Percentiles rank a stretch among this genome's conserved stretches.
Evolutionary conservation across 2,113 vertebrate genomes (phyloP).

Genomic region (Bubo bubo): DNA sequence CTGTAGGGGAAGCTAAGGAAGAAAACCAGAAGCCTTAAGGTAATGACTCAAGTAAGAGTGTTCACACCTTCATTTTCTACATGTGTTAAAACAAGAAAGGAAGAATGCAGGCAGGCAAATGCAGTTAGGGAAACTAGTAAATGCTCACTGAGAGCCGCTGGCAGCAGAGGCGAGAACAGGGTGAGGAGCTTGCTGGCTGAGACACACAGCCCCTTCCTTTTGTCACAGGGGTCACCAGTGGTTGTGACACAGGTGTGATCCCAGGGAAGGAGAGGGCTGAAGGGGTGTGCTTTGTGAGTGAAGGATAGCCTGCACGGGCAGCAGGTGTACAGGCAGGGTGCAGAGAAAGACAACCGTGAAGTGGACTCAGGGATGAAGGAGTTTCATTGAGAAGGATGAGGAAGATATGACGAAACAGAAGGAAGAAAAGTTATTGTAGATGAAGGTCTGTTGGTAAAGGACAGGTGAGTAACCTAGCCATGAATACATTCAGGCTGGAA

Average conservation of each 20-base stretch:
- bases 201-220: not conserved
- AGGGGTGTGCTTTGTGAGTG: not conserved
- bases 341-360: not conserved
- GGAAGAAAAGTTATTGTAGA: not conserved
- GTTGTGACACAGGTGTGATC: not conserved
- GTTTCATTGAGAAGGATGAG: not conserved
- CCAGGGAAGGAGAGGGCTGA: not conserved
- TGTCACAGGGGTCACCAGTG: accelerated
- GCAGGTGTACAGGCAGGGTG: not conserved
- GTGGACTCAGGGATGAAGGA: not conserved
- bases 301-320: not conserved
- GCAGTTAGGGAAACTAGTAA: not conserved
- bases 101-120: not conserved
- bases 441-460: not conserved
- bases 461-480: not conserved
- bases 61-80: constrained; percentile 7
- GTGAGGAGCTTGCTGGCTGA: not conserved
- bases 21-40: constrained; percentile 50
- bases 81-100: not conserved
- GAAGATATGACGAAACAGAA: not conserved
- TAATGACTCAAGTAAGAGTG: constrained; percentile 36
- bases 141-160: not conserved
- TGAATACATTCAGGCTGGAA: not conserved
- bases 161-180: accelerated
- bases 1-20: constrained; percentile 17